Evolutionary conservation across 2,113 vertebrate genomes (phyloP).

Genomic region (Harpagus bidentatus): DNA sequence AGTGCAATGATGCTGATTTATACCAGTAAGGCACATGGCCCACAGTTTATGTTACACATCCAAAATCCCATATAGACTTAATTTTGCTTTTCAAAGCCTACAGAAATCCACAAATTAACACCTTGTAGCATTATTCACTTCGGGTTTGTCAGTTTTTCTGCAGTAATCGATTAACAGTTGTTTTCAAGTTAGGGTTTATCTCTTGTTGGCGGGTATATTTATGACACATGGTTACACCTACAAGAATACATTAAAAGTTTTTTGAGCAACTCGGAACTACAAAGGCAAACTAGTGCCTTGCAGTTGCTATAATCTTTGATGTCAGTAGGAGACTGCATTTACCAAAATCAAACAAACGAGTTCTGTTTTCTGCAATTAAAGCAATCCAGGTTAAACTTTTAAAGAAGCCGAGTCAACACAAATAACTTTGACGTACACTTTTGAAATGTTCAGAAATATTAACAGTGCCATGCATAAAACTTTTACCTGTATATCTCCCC

Average conservation of each 20-base stretch:
- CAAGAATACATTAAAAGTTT: conserved; percentile 60
- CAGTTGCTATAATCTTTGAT: conserved; percentile 59
- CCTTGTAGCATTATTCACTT: conserved; percentile 6
- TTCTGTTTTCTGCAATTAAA: conserved; percentile 40
- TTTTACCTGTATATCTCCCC: conserved; percentile 53
- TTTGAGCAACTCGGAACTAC: conserved; percentile 39
- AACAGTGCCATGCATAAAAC: conserved; percentile 52
- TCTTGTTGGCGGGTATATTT: conserved; percentile 49
- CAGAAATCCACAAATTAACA: conserved; percentile 44
- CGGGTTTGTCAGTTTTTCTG: conserved; percentile 19
- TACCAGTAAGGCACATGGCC: neutral
- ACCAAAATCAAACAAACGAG: conserved; percentile 53
- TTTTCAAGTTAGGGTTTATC: conserved; percentile 53
- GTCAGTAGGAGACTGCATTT: conserved; percentile 52
- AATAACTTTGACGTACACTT: conserved; percentile 1
- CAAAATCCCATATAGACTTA: neutral
- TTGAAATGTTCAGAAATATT: conserved; percentile 60
- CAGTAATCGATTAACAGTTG: conserved; percentile 53
- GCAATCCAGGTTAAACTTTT: conserved; percentile 58
- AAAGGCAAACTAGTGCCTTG: conserved; percentile 45
- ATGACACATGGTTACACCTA: conserved; percentile 58
- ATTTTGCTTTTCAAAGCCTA: conserved; percentile 17
- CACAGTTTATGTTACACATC: neutral
- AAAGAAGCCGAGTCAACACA: conserved; percentile 39
- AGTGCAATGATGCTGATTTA: neutral